phyloP scores from a whole-genome alignment of 2,888 invertebrate genomes.

The Sarcophaga caerulescens region DNA sequence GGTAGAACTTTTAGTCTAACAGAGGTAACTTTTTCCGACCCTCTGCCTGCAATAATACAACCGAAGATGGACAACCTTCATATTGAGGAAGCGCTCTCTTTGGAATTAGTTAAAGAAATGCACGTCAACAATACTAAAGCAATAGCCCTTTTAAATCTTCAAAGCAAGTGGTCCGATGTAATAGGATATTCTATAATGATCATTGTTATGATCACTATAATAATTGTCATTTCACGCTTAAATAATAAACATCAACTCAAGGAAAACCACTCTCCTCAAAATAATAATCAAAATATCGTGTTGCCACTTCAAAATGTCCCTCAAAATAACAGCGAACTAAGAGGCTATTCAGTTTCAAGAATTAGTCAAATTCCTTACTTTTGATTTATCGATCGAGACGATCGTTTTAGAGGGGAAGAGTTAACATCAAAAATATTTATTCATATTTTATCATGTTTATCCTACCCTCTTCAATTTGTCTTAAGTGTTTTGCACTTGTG shows the following conservation, averaged over 20 bases:
- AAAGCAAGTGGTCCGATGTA: not conserved
- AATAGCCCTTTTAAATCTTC: not conserved
- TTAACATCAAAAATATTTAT: too few relatives aligned
- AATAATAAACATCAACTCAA: conserved; percentile 7
- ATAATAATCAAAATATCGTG: not conserved
- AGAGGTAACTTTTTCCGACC: not conserved
- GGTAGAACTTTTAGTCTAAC: not conserved
- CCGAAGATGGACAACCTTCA: too few relatives aligned
- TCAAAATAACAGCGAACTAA: not conserved
- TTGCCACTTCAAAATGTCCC: not conserved
- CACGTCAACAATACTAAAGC: not conserved
- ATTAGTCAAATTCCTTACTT: not conserved
- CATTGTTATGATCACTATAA: conserved; percentile 1
- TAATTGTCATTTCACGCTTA: conserved; percentile 8
- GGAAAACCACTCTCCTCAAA: not conserved
- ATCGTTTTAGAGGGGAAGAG: too few relatives aligned
- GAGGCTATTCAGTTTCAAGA: not conserved
- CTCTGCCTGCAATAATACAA: too few relatives aligned
- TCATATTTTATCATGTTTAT: too few relatives aligned
- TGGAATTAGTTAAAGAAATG: too few relatives aligned
- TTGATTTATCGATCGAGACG: not conserved
- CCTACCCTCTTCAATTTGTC: too few relatives aligned
- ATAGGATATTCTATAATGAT: not conserved
- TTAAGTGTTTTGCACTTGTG: too few relatives aligned
- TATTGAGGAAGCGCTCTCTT: too few relatives aligned